Percentiles rank a stretch among this genome's conserved stretches.
Conservation (phyloP, 2,888 invertebrate species). For the Eucera pruinosa region DNA sequence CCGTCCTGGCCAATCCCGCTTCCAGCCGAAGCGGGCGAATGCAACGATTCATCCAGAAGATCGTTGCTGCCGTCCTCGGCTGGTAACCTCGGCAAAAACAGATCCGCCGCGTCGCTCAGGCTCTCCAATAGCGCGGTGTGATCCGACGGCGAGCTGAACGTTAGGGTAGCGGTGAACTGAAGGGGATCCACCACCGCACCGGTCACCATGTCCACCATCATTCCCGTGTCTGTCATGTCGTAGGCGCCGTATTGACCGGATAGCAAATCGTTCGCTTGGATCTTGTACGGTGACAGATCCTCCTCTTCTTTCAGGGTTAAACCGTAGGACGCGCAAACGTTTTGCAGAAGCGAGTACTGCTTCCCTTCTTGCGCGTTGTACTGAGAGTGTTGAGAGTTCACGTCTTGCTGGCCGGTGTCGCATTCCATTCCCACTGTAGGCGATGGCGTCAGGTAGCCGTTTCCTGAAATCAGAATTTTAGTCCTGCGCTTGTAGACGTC, state of each 20-base stretch:
- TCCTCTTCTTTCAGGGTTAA: slow-evolving; percentile 91
- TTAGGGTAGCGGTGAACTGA: slow-evolving; percentile 92
- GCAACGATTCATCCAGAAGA: slow-evolving; percentile 88
- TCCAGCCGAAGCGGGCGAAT: slow-evolving; percentile 87
- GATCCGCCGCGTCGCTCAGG: slow-evolving; percentile 91
- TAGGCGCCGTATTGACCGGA: slow-evolving; percentile 87
- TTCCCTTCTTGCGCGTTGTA: slow-evolving; percentile 85
- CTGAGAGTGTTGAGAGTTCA: slow-evolving; percentile 82
- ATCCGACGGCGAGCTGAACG: slow-evolving; percentile 92
- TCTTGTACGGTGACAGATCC: slow-evolving; percentile 90
- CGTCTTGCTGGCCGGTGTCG: slow-evolving; percentile 88
- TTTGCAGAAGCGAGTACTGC: slow-evolving; percentile 92
- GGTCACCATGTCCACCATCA: slow-evolving; percentile 93
- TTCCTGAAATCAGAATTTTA: slow-evolving; percentile 80
- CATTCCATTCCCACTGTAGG: slow-evolving; percentile 91
- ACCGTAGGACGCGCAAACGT: slow-evolving; percentile 91
- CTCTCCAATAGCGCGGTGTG: slow-evolving; percentile 90
- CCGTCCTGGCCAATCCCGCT: slow-evolving; percentile 80
- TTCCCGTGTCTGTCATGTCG: slow-evolving; percentile 88
- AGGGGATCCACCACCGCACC: slow-evolving; percentile 92
- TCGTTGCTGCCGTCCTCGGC: slow-evolving; percentile 88
- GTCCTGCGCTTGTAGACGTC: too few species aligned
- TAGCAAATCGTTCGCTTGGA: slow-evolving; percentile 88
- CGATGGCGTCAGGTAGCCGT: slow-evolving; percentile 89
- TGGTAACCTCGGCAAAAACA: slow-evolving; percentile 90